Percentiles rank a stretch among this genome's conserved stretches.
phyloP scores from a whole-genome alignment of 2,888 invertebrate genomes.

The Eristalinus sepulchralis region DNA sequence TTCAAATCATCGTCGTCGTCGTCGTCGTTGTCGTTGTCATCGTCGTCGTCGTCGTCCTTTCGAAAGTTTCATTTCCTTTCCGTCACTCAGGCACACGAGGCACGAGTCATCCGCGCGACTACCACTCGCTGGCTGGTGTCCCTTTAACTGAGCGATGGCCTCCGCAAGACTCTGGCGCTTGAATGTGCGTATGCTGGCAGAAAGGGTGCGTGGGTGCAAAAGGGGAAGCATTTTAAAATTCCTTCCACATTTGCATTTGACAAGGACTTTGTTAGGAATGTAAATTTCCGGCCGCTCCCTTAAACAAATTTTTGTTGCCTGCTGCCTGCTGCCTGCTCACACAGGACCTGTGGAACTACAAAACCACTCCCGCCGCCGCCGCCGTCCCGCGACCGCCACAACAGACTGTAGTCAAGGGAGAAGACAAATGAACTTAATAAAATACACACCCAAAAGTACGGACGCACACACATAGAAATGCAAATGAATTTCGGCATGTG shows the following conservation, averaged over 20 bases:
- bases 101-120: background rate
- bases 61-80: conserved; percentile 43
- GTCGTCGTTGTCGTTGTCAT: background rate
- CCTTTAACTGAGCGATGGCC: background rate
- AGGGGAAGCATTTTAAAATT: conserved; percentile 50
- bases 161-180: background rate
- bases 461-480: background rate
- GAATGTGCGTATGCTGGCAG: background rate
- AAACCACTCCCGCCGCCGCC: background rate
- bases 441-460: conserved; percentile 16
- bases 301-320: conserved; percentile 31
- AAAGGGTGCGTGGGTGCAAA: background rate
- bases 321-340: background rate
- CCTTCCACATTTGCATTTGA: conserved; percentile 57
- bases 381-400: background rate
- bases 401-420: background rate
- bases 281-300: conserved; percentile 62
- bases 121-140: background rate
- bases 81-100: background rate
- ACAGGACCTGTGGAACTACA: background rate
- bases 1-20: conserved; percentile 28
- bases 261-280: conserved; percentile 64
- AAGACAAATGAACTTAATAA: conserved; percentile 51
- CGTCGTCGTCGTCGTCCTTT: background rate
- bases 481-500: conserved; percentile 27